These are phyloP conservation scores for Amorpha juglandis DNA, from an alignment of 2,888 invertebrate genomes.

Conservation along the genomic window DNA sequence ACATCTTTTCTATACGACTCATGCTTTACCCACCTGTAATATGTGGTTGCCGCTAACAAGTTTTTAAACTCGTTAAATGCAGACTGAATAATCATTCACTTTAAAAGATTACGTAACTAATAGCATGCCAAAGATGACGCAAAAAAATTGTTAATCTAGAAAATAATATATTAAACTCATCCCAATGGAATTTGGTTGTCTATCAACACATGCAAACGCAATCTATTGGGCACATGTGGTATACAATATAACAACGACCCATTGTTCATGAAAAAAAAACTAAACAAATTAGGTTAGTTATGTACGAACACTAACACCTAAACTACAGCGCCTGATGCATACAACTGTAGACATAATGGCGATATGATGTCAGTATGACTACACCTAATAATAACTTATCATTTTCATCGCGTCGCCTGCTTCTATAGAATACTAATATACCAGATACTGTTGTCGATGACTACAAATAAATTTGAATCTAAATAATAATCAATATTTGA, in stretches of 20 bases:
- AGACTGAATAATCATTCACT: too few relatives aligned
- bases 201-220: background rate
- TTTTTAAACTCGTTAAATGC: too few relatives aligned
- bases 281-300: conserved; percentile 1
- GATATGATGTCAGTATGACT: conserved; percentile 44
- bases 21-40: too few relatives aligned
- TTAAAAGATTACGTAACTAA: too few relatives aligned
- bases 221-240: background rate
- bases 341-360: background rate
- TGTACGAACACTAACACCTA: background rate
- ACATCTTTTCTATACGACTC: too few relatives aligned
- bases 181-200: background rate
- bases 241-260: background rate
- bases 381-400: conserved; percentile 48
- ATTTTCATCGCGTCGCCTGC: conserved; percentile 51
- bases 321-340: conserved; percentile 11
- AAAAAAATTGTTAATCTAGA: too few relatives aligned
- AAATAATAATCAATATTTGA: background rate
- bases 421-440: conserved; percentile 43
- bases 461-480: background rate
- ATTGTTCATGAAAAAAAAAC: conserved; percentile 4
- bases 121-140: too few relatives aligned
- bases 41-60: too few relatives aligned
- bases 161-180: background rate
- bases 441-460: conserved; percentile 32